phyloP scores from a whole-genome alignment of 2,888 invertebrate genomes.

The Biston betularia region DNA sequence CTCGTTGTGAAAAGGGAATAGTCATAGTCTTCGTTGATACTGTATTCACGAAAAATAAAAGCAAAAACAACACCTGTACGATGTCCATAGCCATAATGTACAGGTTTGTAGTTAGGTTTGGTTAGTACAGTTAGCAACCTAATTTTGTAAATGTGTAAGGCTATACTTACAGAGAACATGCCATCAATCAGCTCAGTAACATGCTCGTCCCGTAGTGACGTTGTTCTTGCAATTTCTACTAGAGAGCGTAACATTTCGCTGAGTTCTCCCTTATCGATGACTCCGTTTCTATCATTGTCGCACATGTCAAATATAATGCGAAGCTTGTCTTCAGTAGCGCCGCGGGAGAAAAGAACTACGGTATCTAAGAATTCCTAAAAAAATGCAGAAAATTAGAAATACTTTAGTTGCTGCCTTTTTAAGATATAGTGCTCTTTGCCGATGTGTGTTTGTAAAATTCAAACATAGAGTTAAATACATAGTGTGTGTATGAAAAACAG shows the following conservation, averaged over 20 bases:
- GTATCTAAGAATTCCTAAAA: constrained; percentile 96
- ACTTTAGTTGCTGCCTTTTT: background rate
- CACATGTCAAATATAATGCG: constrained; percentile 99
- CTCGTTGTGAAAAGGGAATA: too few relatives aligned
- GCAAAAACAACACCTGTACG: too few relatives aligned
- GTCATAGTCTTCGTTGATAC: too few relatives aligned
- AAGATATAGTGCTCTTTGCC: too few relatives aligned
- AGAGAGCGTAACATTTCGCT: constrained; percentile 97
- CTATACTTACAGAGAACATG: constrained; percentile 91
- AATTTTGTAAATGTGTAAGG: too few relatives aligned
- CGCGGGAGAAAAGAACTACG: constrained; percentile 95
- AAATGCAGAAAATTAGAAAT: background rate
- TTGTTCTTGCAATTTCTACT: constrained; percentile 97
- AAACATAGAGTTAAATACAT: too few relatives aligned
- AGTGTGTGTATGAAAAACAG: too few relatives aligned
- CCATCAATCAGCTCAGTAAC: constrained; percentile 97
- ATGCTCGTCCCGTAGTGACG: constrained; percentile 95
- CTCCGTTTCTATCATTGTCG: constrained; percentile 97
- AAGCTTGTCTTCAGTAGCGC: constrained; percentile 96
- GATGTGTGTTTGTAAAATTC: too few relatives aligned
- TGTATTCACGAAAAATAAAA: too few relatives aligned
- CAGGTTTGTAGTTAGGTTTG: too few relatives aligned
- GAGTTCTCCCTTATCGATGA: constrained; percentile 96
- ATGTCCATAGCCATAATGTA: too few relatives aligned
- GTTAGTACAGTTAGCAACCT: too few relatives aligned